Base-by-base conservation (phyloP, 2,113 vertebrate species). In the Salvelinus fontinalis region DNA sequence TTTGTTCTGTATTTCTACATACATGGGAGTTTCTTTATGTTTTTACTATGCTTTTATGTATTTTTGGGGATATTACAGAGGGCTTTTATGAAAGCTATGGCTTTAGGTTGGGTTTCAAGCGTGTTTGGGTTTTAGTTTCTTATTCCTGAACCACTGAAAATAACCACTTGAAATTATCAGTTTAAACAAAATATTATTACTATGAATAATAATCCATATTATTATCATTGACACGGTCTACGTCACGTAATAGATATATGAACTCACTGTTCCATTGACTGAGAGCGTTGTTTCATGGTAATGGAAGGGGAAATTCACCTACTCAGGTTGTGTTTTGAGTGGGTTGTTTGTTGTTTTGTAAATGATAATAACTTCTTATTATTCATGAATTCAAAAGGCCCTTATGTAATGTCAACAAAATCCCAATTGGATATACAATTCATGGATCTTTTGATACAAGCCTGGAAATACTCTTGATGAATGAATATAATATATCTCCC, bases 81-180 rank as follows among this genome's bases (percentile, higher is more conserved):
- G 51, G 0, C 2, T 16, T 0, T 44, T 11, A 44, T 44, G 39
- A 44, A 44, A 44, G 39, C 39, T 44, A 44, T 44, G 2, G 39
- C 39, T 44, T 9, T 44, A 9, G 9, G 39, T 44, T 44, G 39
- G 39, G 39, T 44, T 44, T 44, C 39, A 44, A 44, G 39, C 11
- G 39, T 44, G 39, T 44, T 44, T 44, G 39, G 39, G 7, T 69
- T 22, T 8, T 79, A 66, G 70, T 64, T 79, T 59, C 22, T 71
- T 51, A 26, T n/a, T 44, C 26, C 66, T 57, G 26, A 9, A 27
- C 4, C 3, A 31, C 24, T 27, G 11, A 13, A 67, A 67, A 67
- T 29, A 67, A 31, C 29, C 12, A 57, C 26, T 20, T 13, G 48
- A 57, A 18, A 54, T 26, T 1, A 59, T 72, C 6, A 16, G 54